Evolutionary conservation across 2,113 vertebrate genomes (phyloP).

Genomic region (Stomatorhinus ivindoensis): DNA sequence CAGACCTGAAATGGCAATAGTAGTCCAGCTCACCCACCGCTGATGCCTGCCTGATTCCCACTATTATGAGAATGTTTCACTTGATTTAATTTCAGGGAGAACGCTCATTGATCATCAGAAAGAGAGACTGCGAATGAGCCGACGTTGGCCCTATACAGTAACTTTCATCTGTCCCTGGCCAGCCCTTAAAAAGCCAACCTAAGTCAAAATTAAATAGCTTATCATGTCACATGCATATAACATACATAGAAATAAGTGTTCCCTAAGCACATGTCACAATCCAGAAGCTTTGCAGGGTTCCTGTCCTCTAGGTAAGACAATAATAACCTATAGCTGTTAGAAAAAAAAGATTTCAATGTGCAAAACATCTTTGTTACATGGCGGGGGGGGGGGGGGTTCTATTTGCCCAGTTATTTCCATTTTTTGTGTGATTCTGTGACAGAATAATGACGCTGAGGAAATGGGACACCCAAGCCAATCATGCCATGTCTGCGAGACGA

Average conservation of each 20-base stretch:
- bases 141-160: neutral
- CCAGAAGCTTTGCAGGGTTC: neutral
- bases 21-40: neutral
- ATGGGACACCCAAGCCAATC: neutral
- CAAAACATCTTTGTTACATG: neutral
- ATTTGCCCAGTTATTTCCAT: neutral
- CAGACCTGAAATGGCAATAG: conserved; percentile 66
- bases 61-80: neutral
- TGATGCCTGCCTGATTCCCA: neutral
- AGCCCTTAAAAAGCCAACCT: neutral
- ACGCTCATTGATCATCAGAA: neutral
- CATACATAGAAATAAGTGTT: neutral
- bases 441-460: neutral
- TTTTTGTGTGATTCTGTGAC: neutral
- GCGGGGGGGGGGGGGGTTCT: neutral
- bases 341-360: neutral
- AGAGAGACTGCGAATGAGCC: neutral
- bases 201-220: neutral
- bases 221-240: neutral
- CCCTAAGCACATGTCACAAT: neutral
- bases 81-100: neutral
- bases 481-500: neutral
- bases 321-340: neutral
- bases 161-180: neutral
- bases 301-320: neutral